phyloP scores from a whole-genome alignment of 2,113 vertebrate species.

The Speoplatyrhinus poulsoni region DNA sequence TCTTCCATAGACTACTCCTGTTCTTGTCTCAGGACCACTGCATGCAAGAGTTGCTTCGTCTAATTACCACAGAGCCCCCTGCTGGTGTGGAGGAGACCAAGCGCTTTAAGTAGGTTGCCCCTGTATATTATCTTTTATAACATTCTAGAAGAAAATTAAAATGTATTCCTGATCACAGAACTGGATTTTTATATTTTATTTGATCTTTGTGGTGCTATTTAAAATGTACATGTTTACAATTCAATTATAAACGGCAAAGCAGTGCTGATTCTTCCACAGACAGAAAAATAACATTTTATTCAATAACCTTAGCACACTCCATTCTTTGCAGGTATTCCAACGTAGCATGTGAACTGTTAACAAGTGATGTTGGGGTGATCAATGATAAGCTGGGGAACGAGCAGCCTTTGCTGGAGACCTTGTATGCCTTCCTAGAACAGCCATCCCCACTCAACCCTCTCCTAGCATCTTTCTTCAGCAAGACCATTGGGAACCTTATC shows the following conservation, averaged over 20 bases:
- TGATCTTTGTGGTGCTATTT: slow-evolving; percentile 15
- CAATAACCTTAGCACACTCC: slow-evolving; percentile 10
- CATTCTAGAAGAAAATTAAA: background rate
- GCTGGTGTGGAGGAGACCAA: slow-evolving; percentile 91
- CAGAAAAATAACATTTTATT: background rate
- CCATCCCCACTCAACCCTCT: slow-evolving; percentile 93
- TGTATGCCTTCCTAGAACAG: slow-evolving; percentile 89
- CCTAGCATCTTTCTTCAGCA: slow-evolving; percentile 97
- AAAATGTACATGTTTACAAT: background rate
- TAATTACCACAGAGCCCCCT: slow-evolving; percentile 92
- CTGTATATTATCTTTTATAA: slow-evolving; percentile 1
- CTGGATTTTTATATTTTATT: background rate
- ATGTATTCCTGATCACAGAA: background rate
- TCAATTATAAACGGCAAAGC: background rate
- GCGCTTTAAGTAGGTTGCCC: slow-evolving; percentile 91
- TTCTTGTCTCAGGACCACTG: slow-evolving; percentile 89
- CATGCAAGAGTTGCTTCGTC: slow-evolving; percentile 90
- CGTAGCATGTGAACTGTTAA: slow-evolving; percentile 94
- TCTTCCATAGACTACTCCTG: slow-evolving; percentile 80
- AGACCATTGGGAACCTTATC: slow-evolving; percentile 94
- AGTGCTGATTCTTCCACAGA: background rate
- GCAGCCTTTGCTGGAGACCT: slow-evolving; percentile 84
- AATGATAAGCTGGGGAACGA: slow-evolving; percentile 93
- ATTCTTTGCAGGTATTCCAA: slow-evolving; percentile 84
- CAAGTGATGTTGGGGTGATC: slow-evolving; percentile 91